These are phyloP conservation scores for Neodiprion pinetum DNA, from an alignment of 1,140 invertebrate genomes.

Conservation along the genomic window DNA sequence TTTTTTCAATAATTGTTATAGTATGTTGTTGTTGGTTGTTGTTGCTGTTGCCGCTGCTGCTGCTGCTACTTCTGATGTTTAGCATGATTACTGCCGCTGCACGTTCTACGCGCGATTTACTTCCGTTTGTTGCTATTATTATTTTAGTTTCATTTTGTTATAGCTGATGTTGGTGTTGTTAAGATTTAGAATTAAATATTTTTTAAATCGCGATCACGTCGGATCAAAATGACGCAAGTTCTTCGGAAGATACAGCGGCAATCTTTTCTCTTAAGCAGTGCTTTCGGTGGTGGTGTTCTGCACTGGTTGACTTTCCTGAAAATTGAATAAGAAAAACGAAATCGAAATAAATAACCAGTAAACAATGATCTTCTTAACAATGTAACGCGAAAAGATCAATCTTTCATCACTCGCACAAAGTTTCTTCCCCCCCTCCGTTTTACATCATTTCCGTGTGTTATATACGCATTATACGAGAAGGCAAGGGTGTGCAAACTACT, in stretches of 20 bases:
- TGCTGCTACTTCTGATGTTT: conserved; percentile 27
- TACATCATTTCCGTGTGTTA: not conserved
- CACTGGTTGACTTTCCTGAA: conserved; percentile 64
- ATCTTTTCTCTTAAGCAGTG: conserved; percentile 60
- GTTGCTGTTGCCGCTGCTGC: conserved; percentile 36
- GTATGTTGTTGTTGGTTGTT: conserved; percentile 38
- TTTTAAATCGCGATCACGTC: no score
- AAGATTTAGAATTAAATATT: no score
- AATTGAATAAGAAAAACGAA: conserved; percentile 32
- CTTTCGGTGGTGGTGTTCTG: conserved; percentile 65
- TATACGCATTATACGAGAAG: conserved; percentile 2
- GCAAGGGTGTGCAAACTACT: not conserved
- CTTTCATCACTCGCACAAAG: no score
- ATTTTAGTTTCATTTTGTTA: no score
- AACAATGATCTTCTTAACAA: not conserved
- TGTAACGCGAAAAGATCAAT: no score
- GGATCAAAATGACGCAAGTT: no score
- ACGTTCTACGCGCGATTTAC: not conserved
- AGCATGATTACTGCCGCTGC: conserved; percentile 9
- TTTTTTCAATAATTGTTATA: conserved; percentile 50
- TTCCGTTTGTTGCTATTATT: no score
- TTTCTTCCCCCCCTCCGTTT: no score
- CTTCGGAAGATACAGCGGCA: conserved; percentile 25
- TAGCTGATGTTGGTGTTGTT: not conserved
- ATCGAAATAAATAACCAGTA: not conserved